A percentile compares a stretch with the other conserved stretches of the same genome.
phyloP scores from a whole-genome alignment of 2,797 vertebrate genomes.

The Poeciliopsis infans region DNA sequence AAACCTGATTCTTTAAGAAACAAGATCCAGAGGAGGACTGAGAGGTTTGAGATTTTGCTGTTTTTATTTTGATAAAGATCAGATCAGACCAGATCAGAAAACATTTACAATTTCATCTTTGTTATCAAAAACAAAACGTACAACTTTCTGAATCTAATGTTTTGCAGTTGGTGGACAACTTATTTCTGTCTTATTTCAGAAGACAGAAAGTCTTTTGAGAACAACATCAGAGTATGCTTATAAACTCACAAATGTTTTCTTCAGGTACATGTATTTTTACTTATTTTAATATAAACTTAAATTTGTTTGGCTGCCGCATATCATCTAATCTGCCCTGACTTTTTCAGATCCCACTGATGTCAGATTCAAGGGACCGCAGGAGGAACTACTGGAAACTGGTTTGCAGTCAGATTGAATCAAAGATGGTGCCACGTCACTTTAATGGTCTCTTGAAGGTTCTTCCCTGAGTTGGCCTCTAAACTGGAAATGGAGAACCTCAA shows the following conservation, averaged over 20 bases:
- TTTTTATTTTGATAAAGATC: background rate
- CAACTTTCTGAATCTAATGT: background rate
- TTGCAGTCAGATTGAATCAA: conserved; percentile 66
- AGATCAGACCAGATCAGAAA: conserved; percentile 53
- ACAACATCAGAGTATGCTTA: conserved; percentile 78
- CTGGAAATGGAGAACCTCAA: conserved; percentile 1
- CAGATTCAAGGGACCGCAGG: conserved; percentile 49
- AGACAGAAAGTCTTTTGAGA: conserved; percentile 64
- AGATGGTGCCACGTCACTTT: conserved; percentile 80
- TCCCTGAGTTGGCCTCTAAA: conserved; percentile 64
- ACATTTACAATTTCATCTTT: background rate
- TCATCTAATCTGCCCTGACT: background rate
- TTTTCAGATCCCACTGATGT: conserved; percentile 60
- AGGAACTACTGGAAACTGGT: conserved; percentile 81
- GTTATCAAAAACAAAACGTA: background rate
- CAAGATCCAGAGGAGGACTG: conserved; percentile 21
- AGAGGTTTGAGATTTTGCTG: conserved; percentile 19
- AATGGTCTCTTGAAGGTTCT: conserved; percentile 64
- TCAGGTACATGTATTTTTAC: conserved; percentile 66
- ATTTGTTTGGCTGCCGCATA: background rate
- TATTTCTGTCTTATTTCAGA: conserved; percentile 55
- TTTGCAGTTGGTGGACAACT: conserved; percentile 70
- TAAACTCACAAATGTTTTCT: conserved; percentile 77
- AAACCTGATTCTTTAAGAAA: background rate
- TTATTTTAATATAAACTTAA: conserved; percentile 38